phyloP scores from a whole-genome alignment of 2,888 invertebrate genomes.

The Pheosia tremula region DNA sequence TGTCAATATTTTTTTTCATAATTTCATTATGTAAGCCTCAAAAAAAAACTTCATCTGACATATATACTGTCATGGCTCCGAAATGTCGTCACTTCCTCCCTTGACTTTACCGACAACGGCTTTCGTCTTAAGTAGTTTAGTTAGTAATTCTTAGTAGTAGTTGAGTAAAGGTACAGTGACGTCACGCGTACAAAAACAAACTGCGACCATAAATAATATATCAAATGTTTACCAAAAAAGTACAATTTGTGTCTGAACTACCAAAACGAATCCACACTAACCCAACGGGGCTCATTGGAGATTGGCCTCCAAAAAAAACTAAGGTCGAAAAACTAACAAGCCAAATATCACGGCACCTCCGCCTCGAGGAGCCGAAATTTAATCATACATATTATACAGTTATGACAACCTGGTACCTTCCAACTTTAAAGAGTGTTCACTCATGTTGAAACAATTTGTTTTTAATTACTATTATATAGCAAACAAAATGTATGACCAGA shows the following conservation, averaged over 20 bases:
- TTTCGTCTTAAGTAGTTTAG: no score
- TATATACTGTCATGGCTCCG: no score
- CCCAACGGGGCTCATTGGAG: constrained; percentile 48
- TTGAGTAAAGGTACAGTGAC: no score
- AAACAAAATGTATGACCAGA: no score
- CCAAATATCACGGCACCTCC: constrained; percentile 71
- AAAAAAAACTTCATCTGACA: no score
- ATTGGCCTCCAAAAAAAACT: constrained; percentile 62
- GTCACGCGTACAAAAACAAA: no score
- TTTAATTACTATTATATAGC: not conserved
- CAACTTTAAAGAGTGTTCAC: constrained; percentile 63
- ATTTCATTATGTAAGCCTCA: no score
- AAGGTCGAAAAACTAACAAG: constrained; percentile 75
- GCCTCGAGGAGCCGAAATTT: constrained; percentile 72
- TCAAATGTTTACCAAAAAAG: not conserved
- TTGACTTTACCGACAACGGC: no score
- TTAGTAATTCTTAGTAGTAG: no score
- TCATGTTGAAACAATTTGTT: constrained; percentile 5
- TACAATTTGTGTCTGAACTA: not conserved
- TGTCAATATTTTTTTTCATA: no score
- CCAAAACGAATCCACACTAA: constrained; percentile 44
- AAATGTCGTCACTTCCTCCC: no score
- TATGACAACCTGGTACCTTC: constrained; percentile 63
- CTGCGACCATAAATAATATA: not conserved
- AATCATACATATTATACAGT: constrained; percentile 80